Evolutionary conservation across 2,797 vertebrate genomes (phyloP), one percentile per base, ranked within the genome.

Genomic region (Petrocephalus schoutedeni): DNA sequence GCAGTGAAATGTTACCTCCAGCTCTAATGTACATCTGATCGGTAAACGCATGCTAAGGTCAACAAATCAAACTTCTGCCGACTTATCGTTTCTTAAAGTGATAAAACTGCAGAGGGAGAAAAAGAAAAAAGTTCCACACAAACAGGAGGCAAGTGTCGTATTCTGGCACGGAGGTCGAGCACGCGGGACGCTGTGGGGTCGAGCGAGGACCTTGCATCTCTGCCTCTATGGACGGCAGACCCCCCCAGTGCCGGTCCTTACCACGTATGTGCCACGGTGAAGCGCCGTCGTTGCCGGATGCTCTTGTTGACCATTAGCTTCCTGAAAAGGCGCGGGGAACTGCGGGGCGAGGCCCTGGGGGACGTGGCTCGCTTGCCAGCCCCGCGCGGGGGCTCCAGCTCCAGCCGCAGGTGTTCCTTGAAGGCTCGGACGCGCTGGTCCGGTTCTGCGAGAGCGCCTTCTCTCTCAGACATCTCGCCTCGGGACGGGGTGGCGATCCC

Each of bases 191-290:
- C 7, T 16, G 41, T 4, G n/a, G 74, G 74, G 74, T 21, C 0
- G 19, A 21, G 16, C 3, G 41, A 80, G 74, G 74, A 80, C 16
- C 74, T 80, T 21, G 32, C 14, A 45, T 45, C 7, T 77, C 41
- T 19, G n/a, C 16, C 74, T 21, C n/a, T 9, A 77, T 19, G 71
- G 16, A n/a, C 16, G 2, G 41, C n/a, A 19, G 41, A n/a, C 74
- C 71, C 67, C 71, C 28, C 61, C 0, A 61, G 9, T 54, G 49
- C 56, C 0, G 28, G 4, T n/a, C 58, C 87, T 97, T 96, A 97
- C 97, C 97, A 97, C 3, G 96, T 96, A 90, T 98, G 96, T 45
- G 96, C 97, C 92, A 98, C 96, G 0, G 97, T 97, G 92, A 98
- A 98, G 87, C 97, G 95, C 0, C 97, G 96, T 14, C 96, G 95